These are phyloP conservation scores for Pollimyrus isidori DNA, from an alignment of 2,113 vertebrate genomes.

Conservation along the genomic window DNA sequence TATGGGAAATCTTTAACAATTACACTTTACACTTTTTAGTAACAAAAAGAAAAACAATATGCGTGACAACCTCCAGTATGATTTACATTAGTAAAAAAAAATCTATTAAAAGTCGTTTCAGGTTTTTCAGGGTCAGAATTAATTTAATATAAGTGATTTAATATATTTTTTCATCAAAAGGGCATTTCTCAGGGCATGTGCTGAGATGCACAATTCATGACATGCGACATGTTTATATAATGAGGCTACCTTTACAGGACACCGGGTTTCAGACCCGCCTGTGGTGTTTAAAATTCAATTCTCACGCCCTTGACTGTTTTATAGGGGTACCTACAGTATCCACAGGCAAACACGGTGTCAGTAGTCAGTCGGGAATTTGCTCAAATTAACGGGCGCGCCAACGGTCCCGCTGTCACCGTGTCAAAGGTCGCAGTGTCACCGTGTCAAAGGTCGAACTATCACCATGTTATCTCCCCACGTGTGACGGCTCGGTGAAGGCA, in stretches of 20 bases:
- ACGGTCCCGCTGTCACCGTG: not conserved
- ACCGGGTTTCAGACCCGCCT: not conserved
- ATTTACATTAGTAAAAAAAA: not conserved
- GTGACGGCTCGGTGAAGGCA: not conserved
- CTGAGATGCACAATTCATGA: not conserved
- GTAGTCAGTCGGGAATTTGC: not conserved
- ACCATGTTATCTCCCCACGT: not conserved
- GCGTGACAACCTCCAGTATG: not conserved
- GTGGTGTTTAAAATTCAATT: not conserved
- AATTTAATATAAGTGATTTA: not conserved
- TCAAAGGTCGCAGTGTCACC: not conserved
- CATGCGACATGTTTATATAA: not conserved
- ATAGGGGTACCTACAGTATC: not conserved
- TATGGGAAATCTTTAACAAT: not conserved
- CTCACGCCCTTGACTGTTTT: not conserved
- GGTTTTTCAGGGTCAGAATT: not conserved
- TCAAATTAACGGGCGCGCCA: not conserved
- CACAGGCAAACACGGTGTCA: not conserved
- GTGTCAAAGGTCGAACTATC: not conserved
- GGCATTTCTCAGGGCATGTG: not conserved
- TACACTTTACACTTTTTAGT: not conserved
- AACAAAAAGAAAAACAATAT: not conserved
- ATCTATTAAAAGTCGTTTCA: not conserved
- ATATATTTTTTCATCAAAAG: not conserved
- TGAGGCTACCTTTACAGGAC: not conserved